Evolutionary conservation across 2,113 vertebrate genomes (phyloP).

Genomic region (Numenius arquata): DNA sequence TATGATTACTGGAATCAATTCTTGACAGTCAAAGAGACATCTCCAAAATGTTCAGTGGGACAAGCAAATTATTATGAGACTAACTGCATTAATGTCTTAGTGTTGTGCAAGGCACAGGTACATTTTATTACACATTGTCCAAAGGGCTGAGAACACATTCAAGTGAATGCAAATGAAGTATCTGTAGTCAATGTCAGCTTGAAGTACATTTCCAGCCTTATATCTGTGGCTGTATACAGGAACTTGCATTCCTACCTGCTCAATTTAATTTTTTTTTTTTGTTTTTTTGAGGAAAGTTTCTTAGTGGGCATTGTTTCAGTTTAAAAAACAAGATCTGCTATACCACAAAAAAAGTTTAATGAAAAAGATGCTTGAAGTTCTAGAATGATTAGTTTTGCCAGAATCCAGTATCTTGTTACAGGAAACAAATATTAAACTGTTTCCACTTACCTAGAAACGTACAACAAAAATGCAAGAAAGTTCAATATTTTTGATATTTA

Average conservation of each 20-base stretch:
- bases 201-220: not conserved
- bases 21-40: slow-evolving; percentile 13
- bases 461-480: not conserved
- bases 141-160: not conserved
- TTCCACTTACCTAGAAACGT: not conserved
- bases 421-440: not conserved
- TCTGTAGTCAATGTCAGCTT: not conserved
- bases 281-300: not conserved
- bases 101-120: not conserved
- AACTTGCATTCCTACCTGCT: not conserved
- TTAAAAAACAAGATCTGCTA: not conserved
- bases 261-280: not conserved
- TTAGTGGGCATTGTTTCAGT: rapidly evolving
- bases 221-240: not conserved
- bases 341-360: not conserved
- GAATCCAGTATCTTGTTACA: not conserved
- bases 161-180: not conserved
- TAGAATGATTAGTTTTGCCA: not conserved
- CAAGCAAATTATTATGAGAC: not conserved
- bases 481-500: not conserved
- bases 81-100: not conserved
- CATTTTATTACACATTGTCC: not conserved
- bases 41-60: slow-evolving; percentile 9
- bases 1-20: slow-evolving; percentile 54
- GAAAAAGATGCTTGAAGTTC: not conserved